These are phyloP conservation scores for Triops longicaudatus DNA, from an alignment of 1,140 invertebrate genomes.

Conservation along the genomic window DNA sequence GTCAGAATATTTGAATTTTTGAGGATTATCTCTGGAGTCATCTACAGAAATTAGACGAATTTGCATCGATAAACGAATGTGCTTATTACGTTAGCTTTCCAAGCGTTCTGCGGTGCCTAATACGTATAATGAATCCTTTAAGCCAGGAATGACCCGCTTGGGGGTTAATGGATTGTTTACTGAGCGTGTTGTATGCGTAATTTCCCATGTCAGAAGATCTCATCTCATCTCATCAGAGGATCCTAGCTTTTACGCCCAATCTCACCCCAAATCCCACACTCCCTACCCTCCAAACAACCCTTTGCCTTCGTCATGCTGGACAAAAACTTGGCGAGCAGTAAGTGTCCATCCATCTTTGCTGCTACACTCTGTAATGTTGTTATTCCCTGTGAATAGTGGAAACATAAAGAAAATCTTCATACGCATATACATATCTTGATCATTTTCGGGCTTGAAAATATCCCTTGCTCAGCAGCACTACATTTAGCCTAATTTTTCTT, in stretches of 20 bases:
- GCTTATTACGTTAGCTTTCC: not conserved
- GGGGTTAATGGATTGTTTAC: not conserved
- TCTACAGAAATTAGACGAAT: too few relatives aligned
- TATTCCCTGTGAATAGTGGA: not conserved
- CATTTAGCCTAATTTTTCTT: too few relatives aligned
- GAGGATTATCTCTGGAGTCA: too few relatives aligned
- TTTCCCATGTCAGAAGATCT: not conserved
- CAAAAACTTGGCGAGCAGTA: not conserved
- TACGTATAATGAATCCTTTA: not conserved
- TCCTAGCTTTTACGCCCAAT: not conserved
- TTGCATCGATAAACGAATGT: not conserved
- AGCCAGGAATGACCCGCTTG: not conserved
- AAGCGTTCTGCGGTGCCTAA: not conserved
- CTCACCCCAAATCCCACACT: too few relatives aligned
- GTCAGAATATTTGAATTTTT: too few relatives aligned
- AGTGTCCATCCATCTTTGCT: not conserved
- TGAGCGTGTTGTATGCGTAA: not conserved
- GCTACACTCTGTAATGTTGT: not conserved
- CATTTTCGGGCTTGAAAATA: too few relatives aligned
- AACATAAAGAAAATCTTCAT: not conserved
- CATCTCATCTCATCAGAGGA: not conserved
- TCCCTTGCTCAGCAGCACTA: too few relatives aligned
- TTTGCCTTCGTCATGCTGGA: not conserved
- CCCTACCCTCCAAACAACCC: not conserved
- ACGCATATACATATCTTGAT: too few relatives aligned